Percentiles rank a stretch among this genome's conserved stretches.
Conservation (phyloP, 2,113 vertebrate species). For the Micronycteris hirsuta region DNA sequence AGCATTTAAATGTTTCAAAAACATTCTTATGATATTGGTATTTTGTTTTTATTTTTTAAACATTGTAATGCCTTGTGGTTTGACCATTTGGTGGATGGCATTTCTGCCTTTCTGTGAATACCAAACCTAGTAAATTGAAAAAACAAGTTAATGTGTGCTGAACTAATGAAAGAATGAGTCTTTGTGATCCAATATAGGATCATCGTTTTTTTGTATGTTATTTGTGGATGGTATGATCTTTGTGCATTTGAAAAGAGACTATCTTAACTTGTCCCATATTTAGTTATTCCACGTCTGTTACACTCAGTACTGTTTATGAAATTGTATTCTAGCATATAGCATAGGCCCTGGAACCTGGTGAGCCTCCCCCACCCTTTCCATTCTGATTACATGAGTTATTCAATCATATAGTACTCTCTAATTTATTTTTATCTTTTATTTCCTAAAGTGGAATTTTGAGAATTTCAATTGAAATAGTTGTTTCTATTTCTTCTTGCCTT, state of each 20-base stretch:
- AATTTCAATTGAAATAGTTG: not conserved
- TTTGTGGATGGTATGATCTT: not conserved
- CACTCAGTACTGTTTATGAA: not conserved
- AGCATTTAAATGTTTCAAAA: conserved; percentile 21
- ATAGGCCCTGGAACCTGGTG: not conserved
- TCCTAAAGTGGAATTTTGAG: conserved; percentile 24
- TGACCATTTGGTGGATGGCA: conserved; percentile 23
- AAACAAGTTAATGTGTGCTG: not conserved
- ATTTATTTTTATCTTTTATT: not conserved
- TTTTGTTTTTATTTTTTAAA: conserved; percentile 6
- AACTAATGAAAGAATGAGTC: not conserved
- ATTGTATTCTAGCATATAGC: not conserved
- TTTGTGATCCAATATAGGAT: not conserved
- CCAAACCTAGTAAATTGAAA: not conserved
- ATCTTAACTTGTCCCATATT: not conserved
- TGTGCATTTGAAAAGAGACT: not conserved
- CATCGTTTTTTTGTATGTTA: not conserved
- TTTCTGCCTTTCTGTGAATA: conserved; percentile 28
- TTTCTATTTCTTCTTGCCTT: conserved; percentile 16
- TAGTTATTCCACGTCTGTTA: not conserved
- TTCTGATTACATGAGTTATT: conserved; percentile 8
- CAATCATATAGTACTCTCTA: not conserved
- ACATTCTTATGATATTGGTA: not conserved
- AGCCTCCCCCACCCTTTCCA: not conserved
- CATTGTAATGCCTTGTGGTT: not conserved